A percentile compares a stretch with the other conserved stretches of the same genome.
phyloP scores from a whole-genome alignment of 2,888 invertebrate genomes.

The Zootermopsis nevadensis region DNA sequence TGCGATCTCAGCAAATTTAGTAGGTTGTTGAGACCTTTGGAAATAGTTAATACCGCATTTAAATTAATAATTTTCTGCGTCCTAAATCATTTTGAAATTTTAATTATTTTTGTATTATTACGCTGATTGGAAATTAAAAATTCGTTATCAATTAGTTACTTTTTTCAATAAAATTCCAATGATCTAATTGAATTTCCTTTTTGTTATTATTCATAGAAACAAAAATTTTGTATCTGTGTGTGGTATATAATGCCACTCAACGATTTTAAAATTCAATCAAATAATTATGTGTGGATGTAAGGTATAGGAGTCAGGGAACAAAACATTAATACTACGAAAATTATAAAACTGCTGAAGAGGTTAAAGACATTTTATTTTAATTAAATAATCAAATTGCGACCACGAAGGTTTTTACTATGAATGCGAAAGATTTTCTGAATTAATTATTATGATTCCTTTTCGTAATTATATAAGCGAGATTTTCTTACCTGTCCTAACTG shows the following conservation, averaged over 20 bases:
- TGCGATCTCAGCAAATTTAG: slow-evolving; percentile 15
- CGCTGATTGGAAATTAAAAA: slow-evolving; percentile 42
- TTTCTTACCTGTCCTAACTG: too few relatives aligned
- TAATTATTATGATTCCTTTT: too few relatives aligned
- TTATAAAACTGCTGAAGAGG: not conserved
- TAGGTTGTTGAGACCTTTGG: slow-evolving; percentile 20
- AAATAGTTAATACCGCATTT: slow-evolving; percentile 34
- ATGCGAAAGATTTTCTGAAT: too few relatives aligned
- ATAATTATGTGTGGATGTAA: not conserved
- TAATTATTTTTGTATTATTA: slow-evolving; percentile 39
- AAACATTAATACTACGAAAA: not conserved
- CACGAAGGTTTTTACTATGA: too few relatives aligned
- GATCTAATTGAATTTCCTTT: slow-evolving; percentile 33
- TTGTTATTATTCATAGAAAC: slow-evolving; percentile 12
- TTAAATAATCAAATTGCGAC: too few relatives aligned
- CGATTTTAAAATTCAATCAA: not conserved
- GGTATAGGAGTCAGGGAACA: not conserved
- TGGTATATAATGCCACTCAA: not conserved
- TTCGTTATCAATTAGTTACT: slow-evolving; percentile 40
- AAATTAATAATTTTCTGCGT: slow-evolving; percentile 33
- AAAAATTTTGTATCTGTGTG: slow-evolving; percentile 18
- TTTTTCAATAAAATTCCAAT: slow-evolving; percentile 24
- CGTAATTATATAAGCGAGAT: too few relatives aligned
- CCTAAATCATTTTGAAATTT: slow-evolving; percentile 38
- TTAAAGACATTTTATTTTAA: too few relatives aligned